Evolutionary conservation across 2,888 invertebrate genomes (phyloP).

Genomic region (Sussaba pulchella): DNA sequence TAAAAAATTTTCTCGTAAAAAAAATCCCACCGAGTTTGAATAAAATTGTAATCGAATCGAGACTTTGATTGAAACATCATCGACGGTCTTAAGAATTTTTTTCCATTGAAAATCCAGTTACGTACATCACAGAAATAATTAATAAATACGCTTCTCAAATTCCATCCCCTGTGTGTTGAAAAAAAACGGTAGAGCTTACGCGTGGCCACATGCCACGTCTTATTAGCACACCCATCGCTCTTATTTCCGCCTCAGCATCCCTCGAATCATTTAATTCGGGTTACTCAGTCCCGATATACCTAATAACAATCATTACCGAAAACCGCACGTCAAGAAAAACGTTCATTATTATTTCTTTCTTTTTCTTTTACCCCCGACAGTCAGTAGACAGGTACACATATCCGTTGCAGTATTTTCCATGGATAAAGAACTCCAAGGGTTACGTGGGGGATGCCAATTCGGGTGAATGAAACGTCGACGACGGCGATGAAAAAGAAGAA

Average conservation of each 20-base stretch:
- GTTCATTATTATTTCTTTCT: too few relatives aligned
- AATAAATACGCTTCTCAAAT: too few relatives aligned
- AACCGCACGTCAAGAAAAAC: constrained; percentile 65
- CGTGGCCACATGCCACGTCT: constrained; percentile 19
- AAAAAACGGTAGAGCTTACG: too few relatives aligned
- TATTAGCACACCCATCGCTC: constrained; percentile 21
- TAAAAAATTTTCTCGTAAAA: too few relatives aligned
- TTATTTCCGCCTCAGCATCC: neutral
- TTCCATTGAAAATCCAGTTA: too few relatives aligned
- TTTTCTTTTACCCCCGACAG: constrained; percentile 13
- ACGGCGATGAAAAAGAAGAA: constrained; percentile 25
- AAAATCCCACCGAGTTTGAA: too few relatives aligned
- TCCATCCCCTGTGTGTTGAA: neutral
- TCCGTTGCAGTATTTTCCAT: constrained; percentile 70
- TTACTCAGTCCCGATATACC: constrained; percentile 28
- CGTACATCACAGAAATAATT: neutral
- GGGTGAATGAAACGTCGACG: constrained; percentile 76
- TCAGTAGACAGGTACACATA: neutral
- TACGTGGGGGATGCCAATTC: constrained; percentile 46
- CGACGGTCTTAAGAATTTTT: too few relatives aligned
- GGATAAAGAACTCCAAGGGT: constrained; percentile 72
- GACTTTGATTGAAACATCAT: too few relatives aligned
- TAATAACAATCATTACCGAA: constrained; percentile 71
- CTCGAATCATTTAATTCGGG: constrained; percentile 37
- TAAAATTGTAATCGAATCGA: too few relatives aligned